A percentile compares a stretch with the other conserved stretches of the same genome.
Conservation (phyloP, 2,888 invertebrate genomes). For the Epinotia brunnichana region DNA sequence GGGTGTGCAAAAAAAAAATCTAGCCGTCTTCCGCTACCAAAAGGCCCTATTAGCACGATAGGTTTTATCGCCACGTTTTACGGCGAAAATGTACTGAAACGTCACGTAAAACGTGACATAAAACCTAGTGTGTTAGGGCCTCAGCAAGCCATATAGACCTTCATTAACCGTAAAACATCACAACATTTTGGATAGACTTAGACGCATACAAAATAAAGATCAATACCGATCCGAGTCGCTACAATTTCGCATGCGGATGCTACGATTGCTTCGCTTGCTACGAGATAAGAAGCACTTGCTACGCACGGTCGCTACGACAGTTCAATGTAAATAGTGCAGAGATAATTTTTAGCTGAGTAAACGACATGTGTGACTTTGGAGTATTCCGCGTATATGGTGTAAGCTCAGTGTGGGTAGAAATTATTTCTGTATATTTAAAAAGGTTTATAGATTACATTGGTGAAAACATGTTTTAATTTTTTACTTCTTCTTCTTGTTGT, state of each 20-base stretch:
- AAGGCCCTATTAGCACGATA: too few species aligned
- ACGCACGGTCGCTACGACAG: conserved; percentile 38
- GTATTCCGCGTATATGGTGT: too few species aligned
- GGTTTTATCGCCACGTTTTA: too few species aligned
- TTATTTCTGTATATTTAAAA: too few species aligned
- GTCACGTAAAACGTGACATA: too few species aligned
- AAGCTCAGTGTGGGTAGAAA: too few species aligned
- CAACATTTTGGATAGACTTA: not conserved
- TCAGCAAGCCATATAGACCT: not conserved
- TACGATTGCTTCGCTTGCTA: conserved; percentile 35
- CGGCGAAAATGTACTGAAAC: too few species aligned
- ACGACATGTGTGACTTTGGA: not conserved
- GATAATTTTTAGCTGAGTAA: conserved; percentile 14
- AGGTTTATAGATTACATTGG: too few species aligned
- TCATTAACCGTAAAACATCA: not conserved
- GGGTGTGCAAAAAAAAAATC: too few species aligned
- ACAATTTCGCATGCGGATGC: conserved; percentile 38
- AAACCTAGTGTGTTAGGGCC: too few species aligned
- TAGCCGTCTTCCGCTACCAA: not conserved
- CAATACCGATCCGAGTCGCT: conserved; percentile 8
- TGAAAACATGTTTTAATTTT: too few species aligned
- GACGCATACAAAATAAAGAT: not conserved
- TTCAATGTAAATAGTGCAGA: conserved; percentile 1
- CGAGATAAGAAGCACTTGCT: conserved; percentile 42
- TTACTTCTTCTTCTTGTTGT: too few species aligned